A percentile compares a stretch with the other conserved stretches of the same genome.
Evolutionary conservation across 1,140 invertebrate genomes (phyloP).

Genomic region (Eciton burchellii): DNA sequence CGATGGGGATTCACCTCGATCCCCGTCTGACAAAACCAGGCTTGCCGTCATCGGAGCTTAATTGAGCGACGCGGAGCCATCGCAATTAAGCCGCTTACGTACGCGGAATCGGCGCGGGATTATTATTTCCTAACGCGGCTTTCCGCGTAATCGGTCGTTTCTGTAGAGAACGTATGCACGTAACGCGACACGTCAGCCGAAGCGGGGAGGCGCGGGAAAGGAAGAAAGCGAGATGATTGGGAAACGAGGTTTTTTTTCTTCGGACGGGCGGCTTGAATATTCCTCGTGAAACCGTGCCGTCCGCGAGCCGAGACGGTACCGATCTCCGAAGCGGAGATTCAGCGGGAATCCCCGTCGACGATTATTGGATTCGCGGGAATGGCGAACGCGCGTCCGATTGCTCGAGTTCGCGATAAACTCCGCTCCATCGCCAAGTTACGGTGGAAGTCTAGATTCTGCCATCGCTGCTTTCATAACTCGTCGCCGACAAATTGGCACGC

Average conservation of each 20-base stretch:
- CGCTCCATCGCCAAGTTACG: not conserved
- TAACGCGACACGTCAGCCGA: not conserved
- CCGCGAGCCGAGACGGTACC: no score
- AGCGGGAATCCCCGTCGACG: no score
- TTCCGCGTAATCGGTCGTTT: not conserved
- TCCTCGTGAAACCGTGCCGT: no score
- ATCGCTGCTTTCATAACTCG: no score
- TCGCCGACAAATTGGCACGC: conserved; percentile 34
- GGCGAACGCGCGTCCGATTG: no score
- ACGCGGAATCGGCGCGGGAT: conserved; percentile 4
- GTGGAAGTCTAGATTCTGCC: no score
- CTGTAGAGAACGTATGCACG: not conserved
- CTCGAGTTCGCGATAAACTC: conserved; percentile 19
- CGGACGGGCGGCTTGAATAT: no score
- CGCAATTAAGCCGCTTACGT: conserved; percentile 3
- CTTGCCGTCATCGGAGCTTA: not conserved
- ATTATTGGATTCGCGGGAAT: no score
- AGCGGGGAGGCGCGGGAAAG: not conserved
- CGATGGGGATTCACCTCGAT: not conserved
- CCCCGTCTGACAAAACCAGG: conserved; percentile 17
- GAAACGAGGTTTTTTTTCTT: not conserved
- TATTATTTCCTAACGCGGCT: conserved; percentile 20
- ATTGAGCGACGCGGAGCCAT: conserved; percentile 10
- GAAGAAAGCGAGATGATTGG: not conserved
- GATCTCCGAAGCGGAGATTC: no score